Percentiles rank a stretch among this genome's conserved stretches.
phyloP scores from a whole-genome alignment of 2,113 vertebrate species.

The Ceyx melanurus region DNA sequence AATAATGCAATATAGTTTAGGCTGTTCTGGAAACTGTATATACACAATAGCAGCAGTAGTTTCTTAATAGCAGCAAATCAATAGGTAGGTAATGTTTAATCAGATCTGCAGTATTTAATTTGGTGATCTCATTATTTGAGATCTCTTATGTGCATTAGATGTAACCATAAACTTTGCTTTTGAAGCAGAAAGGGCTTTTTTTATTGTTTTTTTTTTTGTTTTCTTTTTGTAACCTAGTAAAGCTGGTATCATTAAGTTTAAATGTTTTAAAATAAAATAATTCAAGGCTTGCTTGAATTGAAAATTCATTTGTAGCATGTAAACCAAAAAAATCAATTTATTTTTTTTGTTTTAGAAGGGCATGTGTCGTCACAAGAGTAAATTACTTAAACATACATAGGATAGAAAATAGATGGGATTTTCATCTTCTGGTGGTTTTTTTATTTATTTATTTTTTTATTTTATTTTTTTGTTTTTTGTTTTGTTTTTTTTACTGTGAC shows the following conservation, averaged over 20 bases:
- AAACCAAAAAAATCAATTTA: not conserved
- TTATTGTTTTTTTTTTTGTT: not conserved
- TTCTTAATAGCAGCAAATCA: constrained; percentile 8
- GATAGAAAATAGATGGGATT: not conserved
- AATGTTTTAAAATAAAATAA: not conserved
- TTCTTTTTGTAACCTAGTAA: not conserved
- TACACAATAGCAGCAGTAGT: not conserved
- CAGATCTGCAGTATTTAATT: not conserved
- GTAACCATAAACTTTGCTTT: not conserved
- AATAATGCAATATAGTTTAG: not conserved
- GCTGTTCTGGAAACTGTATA: not conserved
- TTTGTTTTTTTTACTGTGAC: not conserved
- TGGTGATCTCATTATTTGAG: not conserved
- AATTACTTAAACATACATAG: not conserved
- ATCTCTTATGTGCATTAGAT: not conserved
- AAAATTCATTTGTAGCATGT: not conserved
- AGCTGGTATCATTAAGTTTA: not conserved
- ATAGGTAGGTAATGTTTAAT: not conserved
- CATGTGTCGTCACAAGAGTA: not conserved
- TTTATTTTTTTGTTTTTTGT: too few relatives aligned
- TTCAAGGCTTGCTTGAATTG: not conserved
- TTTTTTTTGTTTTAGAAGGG: not conserved
- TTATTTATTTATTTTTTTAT: too few relatives aligned
- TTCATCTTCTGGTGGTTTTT: not conserved
- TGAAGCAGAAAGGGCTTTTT: not conserved